These are phyloP conservation scores for Drosophila kuntzei DNA, from an alignment of 2,888 invertebrate species.

Conservation along the genomic window DNA sequence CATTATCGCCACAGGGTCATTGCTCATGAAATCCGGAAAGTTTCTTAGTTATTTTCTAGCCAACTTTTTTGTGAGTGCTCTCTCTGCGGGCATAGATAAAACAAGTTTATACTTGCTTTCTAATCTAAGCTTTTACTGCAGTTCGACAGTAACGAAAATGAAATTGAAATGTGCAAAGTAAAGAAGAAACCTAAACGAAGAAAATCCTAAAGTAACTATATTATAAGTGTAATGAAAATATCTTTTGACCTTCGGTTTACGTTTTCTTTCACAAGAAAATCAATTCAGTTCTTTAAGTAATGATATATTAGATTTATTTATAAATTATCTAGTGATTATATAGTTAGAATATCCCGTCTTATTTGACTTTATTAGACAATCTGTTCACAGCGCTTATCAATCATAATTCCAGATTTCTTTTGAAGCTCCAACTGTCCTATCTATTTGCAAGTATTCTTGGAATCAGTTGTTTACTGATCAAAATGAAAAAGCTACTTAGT, in stretches of 20 bases:
- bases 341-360: not conserved
- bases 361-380: not conserved
- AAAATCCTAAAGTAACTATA: not conserved
- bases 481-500: not conserved
- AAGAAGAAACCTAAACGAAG: not conserved
- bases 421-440: not conserved
- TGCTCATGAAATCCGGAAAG: conserved; percentile 39
- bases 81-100: conserved; percentile 30
- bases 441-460: not conserved
- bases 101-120: conserved; percentile 25
- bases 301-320: not conserved
- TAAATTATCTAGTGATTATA: not conserved
- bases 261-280: not conserved
- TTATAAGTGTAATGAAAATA: not conserved
- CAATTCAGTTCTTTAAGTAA: not conserved
- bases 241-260: not conserved
- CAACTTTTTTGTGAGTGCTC: conserved; percentile 17
- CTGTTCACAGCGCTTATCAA: not conserved
- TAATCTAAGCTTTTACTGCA: conserved; percentile 16
- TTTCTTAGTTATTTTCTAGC: conserved; percentile 21
- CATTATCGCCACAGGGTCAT: conserved; percentile 41
- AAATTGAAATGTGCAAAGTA: conserved; percentile 3
- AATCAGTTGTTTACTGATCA: not conserved
- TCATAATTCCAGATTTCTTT: not conserved
- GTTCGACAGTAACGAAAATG: conserved; percentile 14